Percentiles rank a stretch among this genome's conserved stretches.
phyloP scores from a whole-genome alignment of 2,113 vertebrate species.

The Genyomyrus donnyi region DNA sequence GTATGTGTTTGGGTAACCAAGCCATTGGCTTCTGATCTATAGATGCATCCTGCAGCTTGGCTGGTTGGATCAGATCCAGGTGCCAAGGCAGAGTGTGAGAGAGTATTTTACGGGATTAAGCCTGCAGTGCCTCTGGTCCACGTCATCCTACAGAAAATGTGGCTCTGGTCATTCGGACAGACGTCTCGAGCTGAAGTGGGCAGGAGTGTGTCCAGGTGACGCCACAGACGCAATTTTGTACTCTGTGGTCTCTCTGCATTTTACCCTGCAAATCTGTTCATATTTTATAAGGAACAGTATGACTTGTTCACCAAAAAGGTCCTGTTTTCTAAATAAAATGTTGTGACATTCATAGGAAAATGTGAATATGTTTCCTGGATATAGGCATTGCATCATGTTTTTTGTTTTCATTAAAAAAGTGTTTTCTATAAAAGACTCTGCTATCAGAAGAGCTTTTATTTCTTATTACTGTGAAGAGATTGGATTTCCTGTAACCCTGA shows the following conservation, averaged over 20 bases:
- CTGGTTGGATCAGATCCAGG: neutral
- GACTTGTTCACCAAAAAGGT: constrained; percentile 12
- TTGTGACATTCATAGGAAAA: constrained; percentile 4
- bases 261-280: neutral
- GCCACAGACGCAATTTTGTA: neutral
- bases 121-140: neutral
- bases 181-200: neutral
- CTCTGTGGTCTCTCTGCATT: neutral
- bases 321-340: constrained; percentile 11
- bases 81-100: neutral
- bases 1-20: neutral
- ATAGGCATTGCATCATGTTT: neutral
- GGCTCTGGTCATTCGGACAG: neutral
- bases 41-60: neutral
- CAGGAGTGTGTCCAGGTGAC: neutral
- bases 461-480: neutral
- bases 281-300: constrained; percentile 12
- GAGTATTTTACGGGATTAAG: neutral
- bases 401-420: neutral
- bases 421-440: neutral
- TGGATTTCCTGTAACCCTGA: neutral
- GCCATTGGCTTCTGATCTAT: neutral
- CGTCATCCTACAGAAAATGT: neutral
- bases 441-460: neutral
- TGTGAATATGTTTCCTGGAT: constrained; percentile 7